phyloP scores from a whole-genome alignment of 1,140 invertebrate species.

The Ips typographus region DNA sequence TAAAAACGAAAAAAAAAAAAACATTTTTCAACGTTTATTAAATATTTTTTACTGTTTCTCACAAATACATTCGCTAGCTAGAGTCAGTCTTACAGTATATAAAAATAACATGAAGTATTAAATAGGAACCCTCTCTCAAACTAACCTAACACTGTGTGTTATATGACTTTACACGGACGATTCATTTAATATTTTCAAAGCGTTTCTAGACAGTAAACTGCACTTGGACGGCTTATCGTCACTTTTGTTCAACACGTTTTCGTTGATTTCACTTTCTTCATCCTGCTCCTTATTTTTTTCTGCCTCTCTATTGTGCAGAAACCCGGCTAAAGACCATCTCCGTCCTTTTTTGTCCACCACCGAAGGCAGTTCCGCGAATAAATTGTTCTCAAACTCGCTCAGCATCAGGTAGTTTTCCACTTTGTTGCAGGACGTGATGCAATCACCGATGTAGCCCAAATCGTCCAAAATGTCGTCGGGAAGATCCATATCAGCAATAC shows the following conservation, averaged over 20 bases:
- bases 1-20: too few species aligned
- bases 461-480: constrained; percentile 80
- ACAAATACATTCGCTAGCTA: too few species aligned
- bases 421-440: constrained; percentile 87
- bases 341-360: constrained; percentile 68
- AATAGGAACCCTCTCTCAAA: too few species aligned
- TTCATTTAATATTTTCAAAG: constrained; percentile 75
- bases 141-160: too few species aligned
- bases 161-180: constrained; percentile 54
- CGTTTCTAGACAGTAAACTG: constrained; percentile 55
- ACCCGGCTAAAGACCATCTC: constrained; percentile 64
- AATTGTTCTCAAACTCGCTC: constrained; percentile 83
- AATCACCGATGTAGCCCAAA: constrained; percentile 79
- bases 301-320: constrained; percentile 17
- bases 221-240: constrained; percentile 39
- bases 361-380: constrained; percentile 75
- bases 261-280: constrained; percentile 35
- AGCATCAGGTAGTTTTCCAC: constrained; percentile 86
- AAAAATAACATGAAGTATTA: too few species aligned
- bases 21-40: too few species aligned
- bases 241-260: constrained; percentile 39
- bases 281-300: constrained; percentile 37
- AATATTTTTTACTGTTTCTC: too few species aligned
- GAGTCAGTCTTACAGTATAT: too few species aligned
- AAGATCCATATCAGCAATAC: constrained; percentile 77